phyloP scores from a whole-genome alignment of 2,888 invertebrate species.

The Lacanobia oleracea region DNA sequence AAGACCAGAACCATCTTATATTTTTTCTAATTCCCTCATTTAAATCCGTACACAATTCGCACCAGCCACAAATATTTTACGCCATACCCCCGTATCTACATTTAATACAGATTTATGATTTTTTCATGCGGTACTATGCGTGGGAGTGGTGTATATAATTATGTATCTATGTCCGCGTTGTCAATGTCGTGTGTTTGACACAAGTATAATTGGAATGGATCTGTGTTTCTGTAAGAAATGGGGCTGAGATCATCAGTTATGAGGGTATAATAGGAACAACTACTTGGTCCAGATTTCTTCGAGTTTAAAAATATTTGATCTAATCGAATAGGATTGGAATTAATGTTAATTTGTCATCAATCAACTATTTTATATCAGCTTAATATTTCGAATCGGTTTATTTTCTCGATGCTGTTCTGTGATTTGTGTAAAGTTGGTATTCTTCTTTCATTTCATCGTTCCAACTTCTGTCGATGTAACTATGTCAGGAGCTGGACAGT shows the following conservation, averaged over 20 bases:
- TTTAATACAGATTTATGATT: constrained; percentile 56
- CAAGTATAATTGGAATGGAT: constrained; percentile 58
- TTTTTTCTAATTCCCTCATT: constrained; percentile 1
- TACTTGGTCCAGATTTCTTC: not conserved
- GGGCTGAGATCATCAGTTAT: constrained; percentile 41
- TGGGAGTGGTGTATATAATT: constrained; percentile 44
- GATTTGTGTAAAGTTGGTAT: too few species aligned
- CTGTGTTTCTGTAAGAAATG: constrained; percentile 36
- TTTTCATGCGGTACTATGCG: constrained; percentile 43
- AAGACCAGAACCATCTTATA: not conserved
- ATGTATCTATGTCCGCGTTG: constrained; percentile 53
- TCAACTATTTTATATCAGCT: not conserved
- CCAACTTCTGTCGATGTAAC: too few species aligned
- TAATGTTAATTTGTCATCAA: not conserved
- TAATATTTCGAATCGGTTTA: too few species aligned
- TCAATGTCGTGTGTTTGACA: constrained; percentile 55
- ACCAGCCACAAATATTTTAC: constrained; percentile 15
- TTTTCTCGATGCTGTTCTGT: too few species aligned
- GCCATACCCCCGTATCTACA: constrained; percentile 13
- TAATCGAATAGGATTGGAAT: constrained; percentile 8
- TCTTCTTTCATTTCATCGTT: too few species aligned
- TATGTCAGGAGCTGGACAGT: too few species aligned
- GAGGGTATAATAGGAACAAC: constrained; percentile 9
- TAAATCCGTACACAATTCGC: constrained; percentile 12
- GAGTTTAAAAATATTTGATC: not conserved